A percentile compares a stretch with the other conserved stretches of the same genome.
Conservation (phyloP, 2,888 invertebrate species). For the Temnothorax rugatulus region DNA sequence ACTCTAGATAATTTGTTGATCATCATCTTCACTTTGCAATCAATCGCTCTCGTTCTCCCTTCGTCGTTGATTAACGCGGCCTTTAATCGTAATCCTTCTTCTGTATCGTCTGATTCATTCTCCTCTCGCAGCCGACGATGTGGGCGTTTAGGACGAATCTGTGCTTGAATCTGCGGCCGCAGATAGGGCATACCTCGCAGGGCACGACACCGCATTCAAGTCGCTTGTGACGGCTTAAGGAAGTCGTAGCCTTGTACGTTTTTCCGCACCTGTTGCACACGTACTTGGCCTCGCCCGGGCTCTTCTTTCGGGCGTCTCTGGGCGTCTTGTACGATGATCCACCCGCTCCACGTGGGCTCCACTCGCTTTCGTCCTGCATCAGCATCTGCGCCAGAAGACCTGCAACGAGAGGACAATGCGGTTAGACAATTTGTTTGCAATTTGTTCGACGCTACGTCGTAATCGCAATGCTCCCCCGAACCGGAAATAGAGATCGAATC, state of each 20-base stretch:
- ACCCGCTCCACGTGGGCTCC: conserved; percentile 56
- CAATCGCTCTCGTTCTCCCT: conserved; percentile 48
- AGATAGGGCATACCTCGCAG: conserved; percentile 85
- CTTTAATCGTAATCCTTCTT: conserved; percentile 69
- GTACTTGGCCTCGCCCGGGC: conserved; percentile 70
- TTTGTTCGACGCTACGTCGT: not conserved
- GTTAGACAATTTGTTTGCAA: conserved; percentile 59
- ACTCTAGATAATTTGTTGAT: not conserved
- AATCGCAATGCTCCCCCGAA: not conserved
- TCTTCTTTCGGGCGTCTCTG: conserved; percentile 22
- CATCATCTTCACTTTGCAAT: not conserved
- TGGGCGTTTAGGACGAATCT: conserved; percentile 85
- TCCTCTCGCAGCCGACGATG: conserved; percentile 80
- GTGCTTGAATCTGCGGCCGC: conserved; percentile 86
- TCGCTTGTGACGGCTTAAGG: conserved; percentile 86
- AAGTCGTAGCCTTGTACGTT: conserved; percentile 84
- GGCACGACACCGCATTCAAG: conserved; percentile 86
- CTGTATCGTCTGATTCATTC: conserved; percentile 71
- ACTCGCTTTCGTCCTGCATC: conserved; percentile 69
- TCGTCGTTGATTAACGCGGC: conserved; percentile 25
- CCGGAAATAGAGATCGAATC: not conserved
- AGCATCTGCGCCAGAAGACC: conserved; percentile 79
- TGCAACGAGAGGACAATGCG: conserved; percentile 75
- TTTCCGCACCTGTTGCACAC: conserved; percentile 85
- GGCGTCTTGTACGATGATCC: conserved; percentile 50